phyloP scores from a whole-genome alignment of 2,113 vertebrate species.

The Xenopus borealis region DNA sequence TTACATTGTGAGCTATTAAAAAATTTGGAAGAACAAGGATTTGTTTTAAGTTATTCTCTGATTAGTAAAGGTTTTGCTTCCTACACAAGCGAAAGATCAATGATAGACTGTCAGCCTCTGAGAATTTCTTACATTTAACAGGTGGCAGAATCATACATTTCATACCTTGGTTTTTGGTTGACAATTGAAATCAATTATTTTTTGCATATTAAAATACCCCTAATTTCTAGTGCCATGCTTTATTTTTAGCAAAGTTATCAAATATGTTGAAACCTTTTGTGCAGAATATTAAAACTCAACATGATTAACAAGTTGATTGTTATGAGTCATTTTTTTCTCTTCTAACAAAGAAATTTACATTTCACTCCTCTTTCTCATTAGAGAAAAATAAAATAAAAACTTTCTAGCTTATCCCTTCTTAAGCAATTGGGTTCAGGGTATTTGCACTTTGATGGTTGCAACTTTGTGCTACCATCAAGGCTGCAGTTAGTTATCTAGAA shows the following conservation, averaged over 20 bases:
- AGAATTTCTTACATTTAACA: conserved; percentile 15
- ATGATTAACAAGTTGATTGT: conserved; percentile 23
- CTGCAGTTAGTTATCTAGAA: no score
- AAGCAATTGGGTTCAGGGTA: no score
- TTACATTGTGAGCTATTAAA: no score
- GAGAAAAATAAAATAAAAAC: no score
- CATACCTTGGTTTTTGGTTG: conserved; percentile 16
- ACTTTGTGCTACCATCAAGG: no score
- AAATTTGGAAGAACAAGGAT: not conserved
- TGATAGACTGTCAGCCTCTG: not conserved
- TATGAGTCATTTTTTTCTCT: conserved; percentile 34
- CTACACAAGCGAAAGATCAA: conserved; percentile 2
- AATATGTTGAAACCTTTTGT: conserved; percentile 20
- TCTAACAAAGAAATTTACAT: conserved; percentile 11
- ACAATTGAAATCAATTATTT: conserved; percentile 21
- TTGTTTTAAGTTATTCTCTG: not conserved
- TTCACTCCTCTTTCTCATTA: not conserved
- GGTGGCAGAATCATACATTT: conserved; percentile 29
- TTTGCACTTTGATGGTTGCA: no score
- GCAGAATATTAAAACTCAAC: conserved; percentile 17
- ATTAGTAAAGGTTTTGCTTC: not conserved
- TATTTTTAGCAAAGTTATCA: conserved; percentile 28
- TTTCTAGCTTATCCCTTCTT: no score
- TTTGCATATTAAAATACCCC: conserved; percentile 22
- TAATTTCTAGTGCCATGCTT: conserved; percentile 11